These are phyloP conservation scores for Neodontobutis hainanensis DNA, from an alignment of 2,113 vertebrate genomes.

Conservation along the genomic window DNA sequence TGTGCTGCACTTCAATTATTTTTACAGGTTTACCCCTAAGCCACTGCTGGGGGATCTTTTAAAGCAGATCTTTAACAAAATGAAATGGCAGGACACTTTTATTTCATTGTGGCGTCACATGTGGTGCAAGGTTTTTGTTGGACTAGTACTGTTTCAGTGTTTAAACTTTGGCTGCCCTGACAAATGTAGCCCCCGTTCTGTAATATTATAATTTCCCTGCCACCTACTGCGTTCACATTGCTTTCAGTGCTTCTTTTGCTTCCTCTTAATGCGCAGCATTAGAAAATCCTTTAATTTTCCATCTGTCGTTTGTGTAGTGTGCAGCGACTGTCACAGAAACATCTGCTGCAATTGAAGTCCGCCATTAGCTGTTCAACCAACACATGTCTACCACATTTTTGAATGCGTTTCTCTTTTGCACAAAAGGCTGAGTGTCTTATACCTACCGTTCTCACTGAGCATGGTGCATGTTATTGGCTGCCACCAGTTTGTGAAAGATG, in stretches of 20 bases:
- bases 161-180: background rate
- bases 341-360: conserved; percentile 42
- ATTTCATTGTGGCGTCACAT: conserved; percentile 4
- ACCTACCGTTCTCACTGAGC: background rate
- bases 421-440: background rate
- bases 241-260: conserved; percentile 16
- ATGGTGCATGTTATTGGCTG: background rate
- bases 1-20: background rate
- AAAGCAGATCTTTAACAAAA: conserved; percentile 5
- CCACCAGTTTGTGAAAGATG: background rate
- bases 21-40: conserved; percentile 8
- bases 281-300: conserved; percentile 36
- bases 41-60: conserved; percentile 3
- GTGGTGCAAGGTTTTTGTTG: background rate
- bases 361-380: conserved; percentile 39
- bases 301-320: conserved; percentile 26
- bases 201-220: conserved; percentile 4
- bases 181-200: background rate
- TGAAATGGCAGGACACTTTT: conserved; percentile 6
- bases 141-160: background rate
- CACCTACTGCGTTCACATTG: conserved; percentile 9
- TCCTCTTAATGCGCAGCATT: conserved; percentile 33
- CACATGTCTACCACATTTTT: conserved; percentile 31
- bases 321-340: conserved; percentile 41
- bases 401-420: conserved; percentile 10